These are phyloP conservation scores for Austrofundulus limnaeus DNA, from an alignment of 2,113 vertebrate genomes.

Conservation along the genomic window DNA sequence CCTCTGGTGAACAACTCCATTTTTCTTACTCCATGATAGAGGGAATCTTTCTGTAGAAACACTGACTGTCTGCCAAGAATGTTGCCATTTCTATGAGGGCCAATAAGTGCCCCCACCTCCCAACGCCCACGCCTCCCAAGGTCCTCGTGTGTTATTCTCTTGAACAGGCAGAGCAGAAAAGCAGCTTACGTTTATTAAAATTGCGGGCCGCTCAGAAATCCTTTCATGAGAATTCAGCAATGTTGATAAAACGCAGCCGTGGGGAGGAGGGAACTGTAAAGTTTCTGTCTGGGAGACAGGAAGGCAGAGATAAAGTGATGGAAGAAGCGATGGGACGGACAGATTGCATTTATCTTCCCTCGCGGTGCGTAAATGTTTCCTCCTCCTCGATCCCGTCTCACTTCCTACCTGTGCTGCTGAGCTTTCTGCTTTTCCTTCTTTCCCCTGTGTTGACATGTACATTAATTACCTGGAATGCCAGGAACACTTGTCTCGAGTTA, in stretches of 20 bases:
- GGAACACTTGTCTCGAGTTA: conserved; percentile 71
- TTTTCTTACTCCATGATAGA: conserved; percentile 12
- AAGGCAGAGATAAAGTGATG: conserved; percentile 66
- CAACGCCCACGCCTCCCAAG: conserved; percentile 22
- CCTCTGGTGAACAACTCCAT: neutral
- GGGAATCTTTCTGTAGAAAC: conserved; percentile 29
- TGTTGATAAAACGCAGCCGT: conserved; percentile 50
- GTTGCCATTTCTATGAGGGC: conserved; percentile 39
- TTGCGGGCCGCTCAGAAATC: conserved; percentile 65
- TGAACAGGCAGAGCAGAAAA: conserved; percentile 73
- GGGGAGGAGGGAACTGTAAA: conserved; percentile 56
- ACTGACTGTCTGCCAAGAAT: conserved; percentile 22
- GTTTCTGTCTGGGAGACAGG: conserved; percentile 57
- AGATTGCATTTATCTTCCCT: conserved; percentile 73
- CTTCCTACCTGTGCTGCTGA: conserved; percentile 70
- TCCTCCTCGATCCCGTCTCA: conserved; percentile 19
- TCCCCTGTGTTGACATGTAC: conserved; percentile 76
- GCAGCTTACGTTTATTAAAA: conserved; percentile 80
- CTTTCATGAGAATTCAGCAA: conserved; percentile 69
- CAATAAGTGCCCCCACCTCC: conserved; percentile 25
- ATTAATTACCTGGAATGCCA: conserved; percentile 80
- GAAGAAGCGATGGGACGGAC: conserved; percentile 67
- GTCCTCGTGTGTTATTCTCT: conserved; percentile 59
- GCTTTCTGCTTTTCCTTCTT: conserved; percentile 72
- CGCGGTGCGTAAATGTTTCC: conserved; percentile 53